Conservation (phyloP, 2,113 vertebrate species). For the Tyrannus savana region DNA sequence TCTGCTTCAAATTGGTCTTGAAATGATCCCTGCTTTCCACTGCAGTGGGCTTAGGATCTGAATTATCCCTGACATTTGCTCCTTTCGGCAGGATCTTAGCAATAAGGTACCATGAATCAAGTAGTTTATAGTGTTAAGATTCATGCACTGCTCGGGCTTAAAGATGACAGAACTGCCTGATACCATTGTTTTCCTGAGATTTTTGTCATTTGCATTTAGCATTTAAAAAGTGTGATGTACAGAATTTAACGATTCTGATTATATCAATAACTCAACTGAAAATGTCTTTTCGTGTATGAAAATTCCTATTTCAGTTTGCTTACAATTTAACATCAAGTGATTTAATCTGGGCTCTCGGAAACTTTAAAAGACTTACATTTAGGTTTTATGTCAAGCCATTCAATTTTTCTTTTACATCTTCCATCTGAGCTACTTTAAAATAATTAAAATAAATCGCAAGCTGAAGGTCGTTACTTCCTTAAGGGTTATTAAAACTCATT, state of each 20-base stretch:
- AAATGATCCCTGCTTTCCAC: constrained; percentile 50
- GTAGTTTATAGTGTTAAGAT: not conserved
- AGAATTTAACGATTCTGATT: not conserved
- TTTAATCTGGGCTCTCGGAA: not conserved
- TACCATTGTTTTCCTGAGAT: constrained; percentile 5
- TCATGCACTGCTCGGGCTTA: not conserved
- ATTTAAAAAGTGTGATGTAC: not conserved
- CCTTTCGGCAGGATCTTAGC: not conserved
- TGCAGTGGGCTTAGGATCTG: not conserved
- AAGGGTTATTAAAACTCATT: not conserved
- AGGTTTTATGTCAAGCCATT: not conserved
- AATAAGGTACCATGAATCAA: not conserved
- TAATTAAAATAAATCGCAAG: not conserved
- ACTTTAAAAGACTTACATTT: not conserved
- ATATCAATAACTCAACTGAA: not conserved
- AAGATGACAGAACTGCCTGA: constrained; percentile 29
- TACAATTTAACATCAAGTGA: not conserved
- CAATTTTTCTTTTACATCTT: not conserved
- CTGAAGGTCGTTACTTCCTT: not conserved
- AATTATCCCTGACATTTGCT: constrained; percentile 49
- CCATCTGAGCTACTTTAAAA: not conserved
- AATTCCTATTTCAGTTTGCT: not conserved
- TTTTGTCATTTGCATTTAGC: not conserved
- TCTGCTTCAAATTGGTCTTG: constrained; percentile 53
- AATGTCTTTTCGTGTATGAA: not conserved